phyloP scores from a whole-genome alignment of 2,113 vertebrate genomes.

The Pleuronectes platessa region DNA sequence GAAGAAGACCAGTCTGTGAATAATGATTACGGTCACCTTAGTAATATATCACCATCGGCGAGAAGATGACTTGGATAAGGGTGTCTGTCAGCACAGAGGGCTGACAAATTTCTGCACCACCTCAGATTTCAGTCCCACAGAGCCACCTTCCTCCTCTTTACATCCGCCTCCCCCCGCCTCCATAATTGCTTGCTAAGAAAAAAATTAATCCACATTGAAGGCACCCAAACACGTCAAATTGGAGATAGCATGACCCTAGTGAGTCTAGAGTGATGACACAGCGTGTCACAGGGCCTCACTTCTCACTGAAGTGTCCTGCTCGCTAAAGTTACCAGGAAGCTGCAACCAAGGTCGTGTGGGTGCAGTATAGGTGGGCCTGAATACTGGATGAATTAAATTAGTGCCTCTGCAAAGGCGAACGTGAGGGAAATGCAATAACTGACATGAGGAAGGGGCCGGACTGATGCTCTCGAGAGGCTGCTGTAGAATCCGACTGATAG shows the following conservation, averaged over 20 bases:
- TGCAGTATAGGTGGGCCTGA: slow-evolving; percentile 30
- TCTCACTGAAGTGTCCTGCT: neutral
- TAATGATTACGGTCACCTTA: slow-evolving; percentile 77
- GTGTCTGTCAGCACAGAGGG: slow-evolving; percentile 64
- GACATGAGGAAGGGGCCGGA: slow-evolving; percentile 10
- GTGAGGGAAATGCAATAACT: slow-evolving; percentile 53
- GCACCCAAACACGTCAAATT: slow-evolving; percentile 50
- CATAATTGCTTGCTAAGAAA: slow-evolving; percentile 42
- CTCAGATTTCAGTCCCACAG: slow-evolving; percentile 45
- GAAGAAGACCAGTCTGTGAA: slow-evolving; percentile 56
- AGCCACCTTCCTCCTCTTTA: neutral
- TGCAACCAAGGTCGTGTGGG: slow-evolving; percentile 51
- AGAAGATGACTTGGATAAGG: slow-evolving; percentile 69
- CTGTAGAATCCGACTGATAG: slow-evolving; percentile 32
- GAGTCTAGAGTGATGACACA: slow-evolving; percentile 53
- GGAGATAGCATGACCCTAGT: slow-evolving; percentile 26
- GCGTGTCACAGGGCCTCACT: slow-evolving; percentile 5
- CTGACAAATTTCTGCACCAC: slow-evolving; percentile 68
- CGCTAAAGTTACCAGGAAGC: slow-evolving; percentile 8
- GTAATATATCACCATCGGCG: slow-evolving; percentile 68
- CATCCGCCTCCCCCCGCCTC: neutral
- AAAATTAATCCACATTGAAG: slow-evolving; percentile 53
- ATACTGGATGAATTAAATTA: slow-evolving; percentile 65
- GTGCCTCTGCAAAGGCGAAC: slow-evolving; percentile 36
- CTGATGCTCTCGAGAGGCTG: slow-evolving; percentile 26